Evolutionary conservation across 1,140 invertebrate species (phyloP).

Genomic region (Parapsyche elsis): DNA sequence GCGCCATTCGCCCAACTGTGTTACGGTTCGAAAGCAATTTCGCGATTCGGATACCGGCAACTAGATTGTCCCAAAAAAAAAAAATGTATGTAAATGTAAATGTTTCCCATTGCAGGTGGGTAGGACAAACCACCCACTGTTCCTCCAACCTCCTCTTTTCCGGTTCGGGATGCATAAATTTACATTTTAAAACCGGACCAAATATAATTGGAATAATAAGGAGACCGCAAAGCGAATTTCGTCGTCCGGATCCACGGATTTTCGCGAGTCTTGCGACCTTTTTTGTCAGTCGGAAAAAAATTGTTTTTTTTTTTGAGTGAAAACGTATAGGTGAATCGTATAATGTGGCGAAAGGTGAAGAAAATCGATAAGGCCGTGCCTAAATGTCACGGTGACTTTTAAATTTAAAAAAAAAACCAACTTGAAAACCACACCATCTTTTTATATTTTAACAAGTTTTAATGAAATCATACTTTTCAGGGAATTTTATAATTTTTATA

Average conservation of each 20-base stretch:
- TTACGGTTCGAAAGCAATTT: conserved; percentile 2
- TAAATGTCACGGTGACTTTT: too few species aligned
- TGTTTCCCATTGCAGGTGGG: conserved; percentile 40
- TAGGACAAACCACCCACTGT: neutral
- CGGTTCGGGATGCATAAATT: conserved; percentile 38
- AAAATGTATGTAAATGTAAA: conserved; percentile 40
- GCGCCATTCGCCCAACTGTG: neutral
- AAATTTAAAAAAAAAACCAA: too few species aligned
- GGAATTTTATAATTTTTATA: too few species aligned
- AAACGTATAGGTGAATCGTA: conserved; percentile 18
- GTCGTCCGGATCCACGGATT: neutral
- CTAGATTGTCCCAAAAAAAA: neutral
- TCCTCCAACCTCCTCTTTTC: neutral
- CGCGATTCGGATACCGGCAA: neutral
- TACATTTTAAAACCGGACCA: conserved; percentile 43
- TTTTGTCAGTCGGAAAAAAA: neutral
- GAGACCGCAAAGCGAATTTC: conserved; percentile 15
- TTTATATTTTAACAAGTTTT: too few species aligned
- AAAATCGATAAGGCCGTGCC: neutral
- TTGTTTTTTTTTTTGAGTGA: neutral
- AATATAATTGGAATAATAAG: conserved; percentile 45
- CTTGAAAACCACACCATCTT: too few species aligned
- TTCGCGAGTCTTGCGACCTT: conserved; percentile 3
- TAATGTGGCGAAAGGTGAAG: conserved; percentile 12
- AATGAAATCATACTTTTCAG: too few species aligned